Percentiles rank a stretch among this genome's conserved stretches.
Evolutionary conservation across 2,797 vertebrate species (phyloP).

Genomic region (Heteromormyrus szaboi): DNA sequence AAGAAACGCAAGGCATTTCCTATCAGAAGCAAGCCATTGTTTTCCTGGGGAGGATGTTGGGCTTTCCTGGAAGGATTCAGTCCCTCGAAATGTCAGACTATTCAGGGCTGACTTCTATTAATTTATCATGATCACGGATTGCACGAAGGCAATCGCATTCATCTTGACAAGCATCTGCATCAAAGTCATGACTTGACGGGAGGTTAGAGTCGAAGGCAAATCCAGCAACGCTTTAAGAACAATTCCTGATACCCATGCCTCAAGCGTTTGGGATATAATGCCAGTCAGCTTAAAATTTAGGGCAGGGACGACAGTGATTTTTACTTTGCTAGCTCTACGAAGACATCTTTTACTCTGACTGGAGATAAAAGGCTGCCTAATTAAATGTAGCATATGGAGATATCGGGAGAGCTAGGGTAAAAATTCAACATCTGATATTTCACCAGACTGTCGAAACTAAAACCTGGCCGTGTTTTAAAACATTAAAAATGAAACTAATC

Average conservation of each 20-base stretch:
- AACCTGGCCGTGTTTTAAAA: neutral
- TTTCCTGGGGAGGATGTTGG: constrained; percentile 51
- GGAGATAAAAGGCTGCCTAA: neutral
- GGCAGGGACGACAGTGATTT: constrained; percentile 11
- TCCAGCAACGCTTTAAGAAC: neutral
- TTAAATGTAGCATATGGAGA: neutral
- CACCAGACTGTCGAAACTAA: neutral
- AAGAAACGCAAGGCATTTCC: constrained; percentile 73
- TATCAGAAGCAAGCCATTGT: constrained; percentile 58
- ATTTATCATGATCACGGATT: constrained; percentile 22
- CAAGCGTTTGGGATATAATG: constrained; percentile 1
- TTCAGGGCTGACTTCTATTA: constrained; percentile 34
- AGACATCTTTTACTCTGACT: neutral
- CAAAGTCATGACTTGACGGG: neutral
- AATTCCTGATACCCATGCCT: neutral
- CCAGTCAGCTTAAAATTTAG: constrained; percentile 15
- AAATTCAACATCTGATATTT: neutral
- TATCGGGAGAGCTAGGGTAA: neutral
- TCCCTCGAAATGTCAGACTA: constrained; percentile 48
- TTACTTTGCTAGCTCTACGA: neutral
- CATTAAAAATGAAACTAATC: neutral
- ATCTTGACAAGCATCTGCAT: constrained; percentile 5
- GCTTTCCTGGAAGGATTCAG: constrained; percentile 38
- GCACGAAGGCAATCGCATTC: neutral
- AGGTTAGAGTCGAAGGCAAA: neutral